Percentiles rank a stretch among this genome's conserved stretches.
Conservation (phyloP, 1,140 invertebrate genomes). For the Drosophila jambulina region DNA sequence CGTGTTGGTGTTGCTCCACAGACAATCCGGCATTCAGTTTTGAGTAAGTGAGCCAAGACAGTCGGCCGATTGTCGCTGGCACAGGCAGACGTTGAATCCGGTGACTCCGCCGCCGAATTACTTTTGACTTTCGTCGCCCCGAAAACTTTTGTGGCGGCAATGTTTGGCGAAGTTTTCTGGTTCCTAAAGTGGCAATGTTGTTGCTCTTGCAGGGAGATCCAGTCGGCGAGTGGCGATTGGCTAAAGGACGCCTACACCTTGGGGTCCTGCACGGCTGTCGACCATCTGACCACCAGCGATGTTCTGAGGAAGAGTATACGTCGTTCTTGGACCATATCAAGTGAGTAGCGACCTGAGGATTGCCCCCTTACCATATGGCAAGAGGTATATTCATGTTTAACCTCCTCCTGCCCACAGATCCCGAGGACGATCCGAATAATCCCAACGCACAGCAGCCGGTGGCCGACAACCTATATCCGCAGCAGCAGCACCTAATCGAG, state of each 20-base stretch:
- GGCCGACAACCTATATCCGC: slow-evolving; percentile 78
- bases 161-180: slow-evolving; percentile 71
- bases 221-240: slow-evolving; percentile 90
- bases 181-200: slow-evolving; percentile 77
- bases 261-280: slow-evolving; percentile 83
- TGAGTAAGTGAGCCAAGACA: slow-evolving; percentile 35
- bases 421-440: slow-evolving; percentile 84
- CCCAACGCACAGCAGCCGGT: slow-evolving; percentile 73
- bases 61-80: slow-evolving; percentile 50
- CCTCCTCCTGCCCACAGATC: slow-evolving; percentile 51
- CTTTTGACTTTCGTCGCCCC: slow-evolving; percentile 16
- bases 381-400: neutral
- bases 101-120: slow-evolving; percentile 9
- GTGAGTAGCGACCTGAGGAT: slow-evolving; percentile 84
- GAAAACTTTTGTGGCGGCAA: slow-evolving; percentile 25
- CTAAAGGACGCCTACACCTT: slow-evolving; percentile 88
- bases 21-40: slow-evolving; percentile 27
- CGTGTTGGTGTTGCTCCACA: slow-evolving; percentile 41
- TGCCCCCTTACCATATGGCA: neutral
- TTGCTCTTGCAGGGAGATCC: slow-evolving; percentile 88
- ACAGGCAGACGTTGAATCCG: slow-evolving; percentile 51
- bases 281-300: slow-evolving; percentile 88
- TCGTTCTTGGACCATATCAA: slow-evolving; percentile 90
- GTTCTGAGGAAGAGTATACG: slow-evolving; percentile 89
- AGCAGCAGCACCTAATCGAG: slow-evolving; percentile 78